Evolutionary conservation across 2,888 invertebrate species (phyloP), one percentile per base, ranked within the genome.

Genomic region (Timema cristinae): DNA sequence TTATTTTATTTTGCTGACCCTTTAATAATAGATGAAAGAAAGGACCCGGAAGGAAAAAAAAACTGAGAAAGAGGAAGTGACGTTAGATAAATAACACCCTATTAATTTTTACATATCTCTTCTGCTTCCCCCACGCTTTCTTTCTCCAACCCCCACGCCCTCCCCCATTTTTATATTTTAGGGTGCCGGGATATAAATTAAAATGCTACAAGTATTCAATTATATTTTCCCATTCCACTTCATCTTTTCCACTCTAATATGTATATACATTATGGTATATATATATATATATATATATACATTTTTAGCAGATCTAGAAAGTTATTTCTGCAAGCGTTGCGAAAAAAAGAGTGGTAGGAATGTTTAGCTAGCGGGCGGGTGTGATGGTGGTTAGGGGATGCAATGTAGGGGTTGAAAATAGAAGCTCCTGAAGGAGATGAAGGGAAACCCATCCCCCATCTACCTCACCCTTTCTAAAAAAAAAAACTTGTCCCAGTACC

Each of bases 251-350:
- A 11, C 54, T 54, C 54, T 54, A 11, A 32, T 32, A 32, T 4
- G 32, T 32, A 32, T 32, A 32, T 32, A 32, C 32, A 32, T 32
- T 32, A 32, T 32, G 2, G 32, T 32, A 4, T 32, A 32, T 32
- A 32, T 32, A 32, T 32, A 32, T 32, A 32, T 32, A 32, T 32
- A 32, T 32, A 32, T 32, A 32, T 32, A 32, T 32, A 32, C 32
- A 32, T 32, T 32, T 32, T 32, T 32, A 32, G 32, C 32, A 32
- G 63, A 6, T 11, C 47, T 63, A 32, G 63, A 48, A 63, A 63
- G 63, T 63, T 63, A 63, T 63, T 63, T 63, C 63, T 63, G 63
- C 47, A 48, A 16, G 63, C 63, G 63, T 63, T 63, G 63, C 63
- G n/a, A 48, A 63, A 59, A 59, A 59, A 59, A 63, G 63, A 63